Conservation (phyloP, 2,888 invertebrate genomes). For the Dasysyrphus albostriatus region DNA sequence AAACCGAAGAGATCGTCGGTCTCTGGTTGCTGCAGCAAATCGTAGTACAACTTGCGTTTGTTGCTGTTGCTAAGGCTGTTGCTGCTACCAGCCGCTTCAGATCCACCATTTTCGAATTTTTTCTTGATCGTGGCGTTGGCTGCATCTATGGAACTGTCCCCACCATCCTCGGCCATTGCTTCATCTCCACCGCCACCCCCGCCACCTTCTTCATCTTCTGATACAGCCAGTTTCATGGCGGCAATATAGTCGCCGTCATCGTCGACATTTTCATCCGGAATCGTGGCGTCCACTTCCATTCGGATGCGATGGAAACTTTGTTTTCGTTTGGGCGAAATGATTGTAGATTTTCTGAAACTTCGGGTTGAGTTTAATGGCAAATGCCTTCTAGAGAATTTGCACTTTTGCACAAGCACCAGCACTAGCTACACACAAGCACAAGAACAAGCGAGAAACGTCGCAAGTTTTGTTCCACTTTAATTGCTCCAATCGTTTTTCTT, state of each 20-base stretch:
- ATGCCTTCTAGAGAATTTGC: slow-evolving; percentile 11
- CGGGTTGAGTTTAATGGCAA: slow-evolving; percentile 18
- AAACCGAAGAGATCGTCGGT: slow-evolving; percentile 49
- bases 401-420: slow-evolving; percentile 26
- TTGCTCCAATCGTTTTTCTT: slow-evolving; percentile 41
- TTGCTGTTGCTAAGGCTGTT: slow-evolving; percentile 20
- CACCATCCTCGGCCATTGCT: slow-evolving; percentile 26
- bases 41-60: slow-evolving; percentile 45
- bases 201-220: slow-evolving; percentile 61
- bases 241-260: slow-evolving; percentile 62
- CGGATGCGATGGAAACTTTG: slow-evolving; percentile 79
- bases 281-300: slow-evolving; percentile 79
- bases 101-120: slow-evolving; percentile 66
- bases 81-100: slow-evolving; percentile 39
- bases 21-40: slow-evolving; percentile 8
- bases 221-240: slow-evolving; percentile 68
- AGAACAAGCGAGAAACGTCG: slow-evolving; percentile 36
- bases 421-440: slow-evolving; percentile 6
- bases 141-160: slow-evolving; percentile 50
- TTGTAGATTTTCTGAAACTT: slow-evolving; percentile 72
- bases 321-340: slow-evolving; percentile 80
- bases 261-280: slow-evolving; percentile 66
- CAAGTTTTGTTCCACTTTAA: slow-evolving; percentile 44
- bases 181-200: slow-evolving; percentile 22
- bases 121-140: slow-evolving; percentile 16